Evolutionary conservation across 2,797 vertebrate genomes (phyloP).

Genomic region (Poecilia wingei): DNA sequence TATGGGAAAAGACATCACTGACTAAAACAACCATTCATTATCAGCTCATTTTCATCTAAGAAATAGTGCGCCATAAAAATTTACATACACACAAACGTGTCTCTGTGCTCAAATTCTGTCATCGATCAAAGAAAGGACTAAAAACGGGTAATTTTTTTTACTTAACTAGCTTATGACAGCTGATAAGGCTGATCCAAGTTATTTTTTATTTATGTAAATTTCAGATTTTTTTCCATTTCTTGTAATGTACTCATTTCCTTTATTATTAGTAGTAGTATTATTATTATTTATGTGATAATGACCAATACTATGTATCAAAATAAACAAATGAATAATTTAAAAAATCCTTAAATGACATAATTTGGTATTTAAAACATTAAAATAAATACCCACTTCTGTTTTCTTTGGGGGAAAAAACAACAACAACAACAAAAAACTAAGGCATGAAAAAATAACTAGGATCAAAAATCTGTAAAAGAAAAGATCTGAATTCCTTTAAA

Average conservation of each 20-base stretch:
- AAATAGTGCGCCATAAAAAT: not conserved
- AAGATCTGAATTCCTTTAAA: not conserved
- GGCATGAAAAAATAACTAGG: not conserved
- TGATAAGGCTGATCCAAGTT: not conserved
- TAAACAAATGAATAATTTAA: not conserved
- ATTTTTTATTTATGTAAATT: not conserved
- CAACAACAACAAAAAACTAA: not conserved
- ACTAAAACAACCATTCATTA: not conserved
- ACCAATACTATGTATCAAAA: not conserved
- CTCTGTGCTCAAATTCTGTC: not conserved
- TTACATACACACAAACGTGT: not conserved
- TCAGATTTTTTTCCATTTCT: not conserved
- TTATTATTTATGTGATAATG: not conserved
- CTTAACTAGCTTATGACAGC: not conserved
- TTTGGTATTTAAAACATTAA: not conserved
- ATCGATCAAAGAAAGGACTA: not conserved
- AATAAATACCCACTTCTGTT: not conserved
- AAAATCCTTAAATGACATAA: not conserved
- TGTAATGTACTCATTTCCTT: not conserved
- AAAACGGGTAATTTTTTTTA: not conserved
- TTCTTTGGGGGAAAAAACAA: not conserved
- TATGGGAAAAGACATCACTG: not conserved
- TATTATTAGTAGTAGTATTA: too few species aligned
- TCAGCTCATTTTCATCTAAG: not conserved
- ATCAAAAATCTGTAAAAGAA: not conserved